A percentile compares a stretch with the other conserved stretches of the same genome.
phyloP scores from a whole-genome alignment of 2,113 vertebrate species.

The Ranitomeya imitator region DNA sequence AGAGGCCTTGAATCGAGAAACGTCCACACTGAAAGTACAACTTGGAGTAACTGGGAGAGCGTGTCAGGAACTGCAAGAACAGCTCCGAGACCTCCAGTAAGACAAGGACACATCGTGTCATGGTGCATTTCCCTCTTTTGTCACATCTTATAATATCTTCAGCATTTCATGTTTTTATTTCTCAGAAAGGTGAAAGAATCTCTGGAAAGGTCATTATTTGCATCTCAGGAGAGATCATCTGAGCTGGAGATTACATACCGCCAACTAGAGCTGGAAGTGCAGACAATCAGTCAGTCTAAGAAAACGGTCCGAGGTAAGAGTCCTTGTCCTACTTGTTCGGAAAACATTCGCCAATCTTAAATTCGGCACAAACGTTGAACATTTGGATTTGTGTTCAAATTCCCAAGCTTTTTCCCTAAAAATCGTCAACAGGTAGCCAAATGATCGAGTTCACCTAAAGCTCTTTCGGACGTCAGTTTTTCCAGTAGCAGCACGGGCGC shows the following conservation, averaged over 20 bases:
- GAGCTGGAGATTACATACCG: conserved; percentile 70
- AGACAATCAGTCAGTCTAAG: conserved; percentile 76
- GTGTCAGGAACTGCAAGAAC: conserved; percentile 66
- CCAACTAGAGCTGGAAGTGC: conserved; percentile 76
- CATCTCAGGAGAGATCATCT: conserved; percentile 73
- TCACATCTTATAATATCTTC: not conserved
- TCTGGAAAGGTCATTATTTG: conserved; percentile 76
- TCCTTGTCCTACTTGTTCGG: not conserved
- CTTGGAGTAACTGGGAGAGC: conserved; percentile 67
- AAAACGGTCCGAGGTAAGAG: conserved; percentile 77
- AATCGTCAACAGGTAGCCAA: too few relatives aligned
- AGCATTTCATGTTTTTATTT: not conserved
- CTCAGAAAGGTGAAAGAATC: conserved; percentile 72
- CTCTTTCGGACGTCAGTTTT: too few relatives aligned
- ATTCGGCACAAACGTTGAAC: too few relatives aligned
- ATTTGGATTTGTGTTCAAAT: too few relatives aligned
- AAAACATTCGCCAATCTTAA: too few relatives aligned
- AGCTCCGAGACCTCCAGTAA: conserved; percentile 61
- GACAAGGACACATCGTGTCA: not conserved
- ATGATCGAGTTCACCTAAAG: too few relatives aligned
- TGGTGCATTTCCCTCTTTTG: not conserved
- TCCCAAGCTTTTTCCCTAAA: too few relatives aligned
- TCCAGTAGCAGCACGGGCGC: too few relatives aligned
- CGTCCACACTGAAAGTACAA: conserved; percentile 69
- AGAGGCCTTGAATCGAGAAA: conserved; percentile 71